Base-by-base conservation (phyloP, 2,888 invertebrate genomes). In the Ophion obscuratus region DNA sequence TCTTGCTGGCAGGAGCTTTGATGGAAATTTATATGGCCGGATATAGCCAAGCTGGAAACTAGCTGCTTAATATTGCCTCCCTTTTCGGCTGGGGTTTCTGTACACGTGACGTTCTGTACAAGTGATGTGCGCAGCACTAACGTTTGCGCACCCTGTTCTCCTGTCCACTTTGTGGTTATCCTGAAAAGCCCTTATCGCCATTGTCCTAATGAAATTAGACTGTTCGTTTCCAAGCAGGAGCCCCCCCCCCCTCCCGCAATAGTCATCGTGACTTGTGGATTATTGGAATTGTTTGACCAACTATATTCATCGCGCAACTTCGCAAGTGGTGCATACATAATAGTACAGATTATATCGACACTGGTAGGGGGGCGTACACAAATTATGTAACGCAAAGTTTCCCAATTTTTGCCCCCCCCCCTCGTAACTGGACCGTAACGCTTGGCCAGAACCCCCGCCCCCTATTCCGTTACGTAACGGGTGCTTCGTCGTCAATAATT, bases 11-110 rank as follows among this genome's bases (percentile, higher is more conserved):
- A 24, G 27, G 57, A 57, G 64, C 47, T 53, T 75, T 70, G 10
- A 62, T 24, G 11, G 31, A 83, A 70, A 27, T 62, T 75, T n/a
- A 40, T 24, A 62, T 40, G n/a, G 68, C 31, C 11, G 31, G 27
- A 31, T 24, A 53, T 24, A 14, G 70, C 36, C 71, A 17, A 62
- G 85, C 62, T n/a, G 36, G 27, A 47, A 81, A 84, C 85, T 81
- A 67, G 67, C 31, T 27, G 31, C 36, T 82, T 83, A 78, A 82
- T 86, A 77, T 85, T 78, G 71, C 73, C 47, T 80, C 53, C 68
- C 83, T 44, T 47, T 64, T 73, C 57, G 66, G 20, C 76, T 47
- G 31, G 62, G 47, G 40, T 47, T 62, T 11, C 9, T 11, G 31
- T 66, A 53, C 59, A 74, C 36, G 40, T 44, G 11, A 66, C n/a